Percentiles rank a stretch among this genome's conserved stretches.
Conservation (phyloP, 1,140 invertebrate genomes). For the Megalonaias nervosa region DNA sequence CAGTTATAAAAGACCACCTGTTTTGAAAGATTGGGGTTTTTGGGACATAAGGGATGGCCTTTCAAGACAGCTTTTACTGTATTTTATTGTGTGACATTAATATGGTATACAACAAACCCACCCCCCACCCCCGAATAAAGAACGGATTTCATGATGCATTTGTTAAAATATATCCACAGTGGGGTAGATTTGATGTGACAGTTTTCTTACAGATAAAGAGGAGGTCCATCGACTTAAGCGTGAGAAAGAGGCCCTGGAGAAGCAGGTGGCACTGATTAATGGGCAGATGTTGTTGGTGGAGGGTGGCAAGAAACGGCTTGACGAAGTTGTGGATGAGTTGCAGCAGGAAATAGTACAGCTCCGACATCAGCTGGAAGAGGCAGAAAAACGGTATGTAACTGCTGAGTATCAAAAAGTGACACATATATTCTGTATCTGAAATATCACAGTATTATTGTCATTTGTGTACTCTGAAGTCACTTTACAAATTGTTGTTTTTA, state of each 20-base stretch:
- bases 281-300: slow-evolving; percentile 60
- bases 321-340: slow-evolving; percentile 52
- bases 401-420: too few relatives aligned
- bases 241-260: slow-evolving; percentile 61
- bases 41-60: too few relatives aligned
- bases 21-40: too few relatives aligned
- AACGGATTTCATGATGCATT: background rate
- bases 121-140: background rate
- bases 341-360: slow-evolving; percentile 49
- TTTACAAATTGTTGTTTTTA: too few relatives aligned
- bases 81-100: background rate
- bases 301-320: slow-evolving; percentile 59
- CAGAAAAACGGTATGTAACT: slow-evolving; percentile 47
- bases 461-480: too few relatives aligned
- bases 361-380: slow-evolving; percentile 50
- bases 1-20: too few relatives aligned
- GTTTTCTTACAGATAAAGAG: slow-evolving; percentile 32
- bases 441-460: too few relatives aligned
- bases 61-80: too few relatives aligned
- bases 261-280: slow-evolving; percentile 57
- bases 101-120: background rate
- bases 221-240: slow-evolving; percentile 36
- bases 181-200: background rate
- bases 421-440: too few relatives aligned
- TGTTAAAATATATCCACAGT: slow-evolving; percentile 1